These are phyloP conservation scores for Chymomyza amoena DNA, from an alignment of 2,888 invertebrate genomes.

Conservation along the genomic window DNA sequence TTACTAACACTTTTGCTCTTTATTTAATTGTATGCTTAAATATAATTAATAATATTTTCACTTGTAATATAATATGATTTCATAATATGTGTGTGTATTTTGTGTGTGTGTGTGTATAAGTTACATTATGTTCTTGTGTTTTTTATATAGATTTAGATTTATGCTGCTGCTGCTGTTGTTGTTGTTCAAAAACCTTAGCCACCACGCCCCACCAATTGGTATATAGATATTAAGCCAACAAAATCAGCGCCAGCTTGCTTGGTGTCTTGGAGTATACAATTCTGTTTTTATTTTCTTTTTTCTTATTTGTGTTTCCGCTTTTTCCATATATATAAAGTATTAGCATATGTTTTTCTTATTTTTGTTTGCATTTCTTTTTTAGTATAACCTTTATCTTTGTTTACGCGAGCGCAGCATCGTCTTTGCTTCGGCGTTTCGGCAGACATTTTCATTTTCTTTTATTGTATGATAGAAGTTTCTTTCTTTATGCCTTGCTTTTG, in stretches of 20 bases:
- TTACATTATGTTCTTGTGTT: conserved; percentile 32
- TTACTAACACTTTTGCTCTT: conserved; percentile 52
- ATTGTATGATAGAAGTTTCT: not conserved
- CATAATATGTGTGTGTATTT: conserved; percentile 36
- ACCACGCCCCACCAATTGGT: not conserved
- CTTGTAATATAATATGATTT: conserved; percentile 58
- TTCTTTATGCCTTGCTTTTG: conserved; percentile 6
- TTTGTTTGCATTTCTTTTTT: conserved; percentile 17
- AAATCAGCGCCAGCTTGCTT: conserved; percentile 38
- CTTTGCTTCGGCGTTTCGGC: not conserved
- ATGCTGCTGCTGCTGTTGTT: conserved; percentile 33
- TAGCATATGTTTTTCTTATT: conserved; percentile 28
- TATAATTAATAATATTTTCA: conserved; percentile 38
- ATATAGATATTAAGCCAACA: conserved; percentile 6
- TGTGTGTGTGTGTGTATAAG: conserved; percentile 25
- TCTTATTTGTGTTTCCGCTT: conserved; percentile 27
- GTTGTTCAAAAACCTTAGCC: conserved; percentile 6
- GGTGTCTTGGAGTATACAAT: conserved; percentile 69
- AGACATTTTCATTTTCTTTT: conserved; percentile 2
- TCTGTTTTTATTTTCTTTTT: conserved; percentile 14
- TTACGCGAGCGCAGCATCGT: not conserved
- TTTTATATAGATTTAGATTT: conserved; percentile 53
- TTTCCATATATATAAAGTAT: conserved; percentile 14
- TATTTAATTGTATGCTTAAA: conserved; percentile 53
- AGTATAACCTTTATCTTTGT: conserved; percentile 2